phyloP scores from a whole-genome alignment of 2,888 invertebrate genomes.

The Kryphioiulus occultus region DNA sequence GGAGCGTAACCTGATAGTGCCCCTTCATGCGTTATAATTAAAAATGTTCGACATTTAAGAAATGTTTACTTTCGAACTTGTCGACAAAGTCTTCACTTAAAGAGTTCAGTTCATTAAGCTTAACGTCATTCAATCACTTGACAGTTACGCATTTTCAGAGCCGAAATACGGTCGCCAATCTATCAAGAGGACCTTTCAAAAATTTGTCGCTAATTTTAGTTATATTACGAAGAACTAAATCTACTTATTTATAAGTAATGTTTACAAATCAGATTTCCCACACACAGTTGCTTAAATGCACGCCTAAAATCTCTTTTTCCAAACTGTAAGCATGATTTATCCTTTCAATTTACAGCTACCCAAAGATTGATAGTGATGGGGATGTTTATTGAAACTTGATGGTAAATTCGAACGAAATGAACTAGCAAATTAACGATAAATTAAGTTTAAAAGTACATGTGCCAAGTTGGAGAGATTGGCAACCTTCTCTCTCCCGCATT shows the following conservation, averaged over 20 bases:
- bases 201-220: too few relatives aligned
- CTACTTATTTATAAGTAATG: too few relatives aligned
- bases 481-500: not conserved
- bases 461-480: not conserved
- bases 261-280: too few relatives aligned
- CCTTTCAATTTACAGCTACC: too few relatives aligned
- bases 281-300: too few relatives aligned
- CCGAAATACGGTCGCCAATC: not conserved
- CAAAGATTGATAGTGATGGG: not conserved
- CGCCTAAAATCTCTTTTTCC: not conserved
- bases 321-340: not conserved
- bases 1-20: not conserved
- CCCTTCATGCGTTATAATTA: not conserved
- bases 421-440: not conserved
- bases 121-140: not conserved
- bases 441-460: not conserved
- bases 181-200: not conserved
- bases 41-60: not conserved
- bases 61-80: not conserved
- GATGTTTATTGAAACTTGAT: not conserved
- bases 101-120: conserved; percentile 1
- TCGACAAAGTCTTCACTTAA: not conserved
- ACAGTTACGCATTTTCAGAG: not conserved
- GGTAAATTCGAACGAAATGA: not conserved
- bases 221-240: too few relatives aligned